These are phyloP conservation scores for Myripristis murdjan DNA, from an alignment of 2,797 vertebrate species.

Conservation along the genomic window DNA sequence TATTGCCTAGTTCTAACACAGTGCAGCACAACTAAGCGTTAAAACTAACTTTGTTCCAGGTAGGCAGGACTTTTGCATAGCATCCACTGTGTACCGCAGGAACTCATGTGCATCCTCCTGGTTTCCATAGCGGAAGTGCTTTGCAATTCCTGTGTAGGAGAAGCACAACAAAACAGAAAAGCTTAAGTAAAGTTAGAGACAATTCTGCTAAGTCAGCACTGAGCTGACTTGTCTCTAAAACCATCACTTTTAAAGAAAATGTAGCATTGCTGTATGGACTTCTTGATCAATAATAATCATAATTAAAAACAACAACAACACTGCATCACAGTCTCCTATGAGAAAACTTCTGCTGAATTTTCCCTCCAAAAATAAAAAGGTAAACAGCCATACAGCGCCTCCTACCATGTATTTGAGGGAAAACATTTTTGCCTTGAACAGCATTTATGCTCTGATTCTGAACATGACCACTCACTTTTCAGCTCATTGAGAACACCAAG, in stretches of 20 bases:
- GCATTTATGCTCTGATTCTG: background rate
- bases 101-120: slow-evolving; percentile 99
- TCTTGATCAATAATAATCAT: background rate
- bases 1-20: background rate
- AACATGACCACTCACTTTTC: slow-evolving; percentile 89
- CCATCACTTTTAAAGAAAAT: no score
- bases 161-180: slow-evolving; percentile 23
- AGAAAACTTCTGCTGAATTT: slow-evolving; percentile 7
- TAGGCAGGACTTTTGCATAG: slow-evolving; percentile 98
- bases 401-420: slow-evolving; percentile 34
- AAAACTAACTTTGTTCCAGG: slow-evolving; percentile 93
- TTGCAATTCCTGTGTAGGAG: slow-evolving; percentile 90
- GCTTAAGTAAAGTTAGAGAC: background rate
- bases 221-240: background rate
- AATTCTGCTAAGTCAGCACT: no score
- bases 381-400: slow-evolving; percentile 55
- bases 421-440: background rate
- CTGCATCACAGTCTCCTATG: background rate
- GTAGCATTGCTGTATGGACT: background rate
- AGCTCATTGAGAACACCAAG: slow-evolving; percentile 95
- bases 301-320: background rate
- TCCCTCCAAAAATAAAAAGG: slow-evolving; percentile 61
- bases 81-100: slow-evolving; percentile 95
- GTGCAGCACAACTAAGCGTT: background rate
- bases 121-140: slow-evolving; percentile 96